Base-by-base conservation (phyloP, 2,113 vertebrate genomes). In the Eretmochelys imbricata region DNA sequence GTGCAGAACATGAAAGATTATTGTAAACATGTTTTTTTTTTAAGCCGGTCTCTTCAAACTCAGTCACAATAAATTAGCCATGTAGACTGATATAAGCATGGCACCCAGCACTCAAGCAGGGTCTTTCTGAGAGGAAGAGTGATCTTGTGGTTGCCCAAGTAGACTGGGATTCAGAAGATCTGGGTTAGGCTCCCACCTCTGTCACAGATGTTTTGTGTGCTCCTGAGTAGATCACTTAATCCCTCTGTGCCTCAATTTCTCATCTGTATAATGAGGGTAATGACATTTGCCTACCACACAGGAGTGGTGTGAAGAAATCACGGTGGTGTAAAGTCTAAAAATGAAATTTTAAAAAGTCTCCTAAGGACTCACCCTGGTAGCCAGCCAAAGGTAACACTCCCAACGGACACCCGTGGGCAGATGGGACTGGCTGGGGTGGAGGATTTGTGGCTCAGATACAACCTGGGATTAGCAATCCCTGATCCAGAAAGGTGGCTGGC, bases 1-100 rank as follows among this genome's bases (percentile, higher is more conserved):
- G 94, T 89, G 85, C 87, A 94, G 89, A 96, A 91, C 95, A 95
- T 17, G 82, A 92, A 90, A 96, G 90, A 92, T 97, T 96, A 91
- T 87, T 96, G 94, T 94, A 96, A 93, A 96, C 54, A 87, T 87
- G 85, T 84, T 93, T 89, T 80, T 76, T 69, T 50, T 1, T 0
- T 54, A 85, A 90, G 91, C 84, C 78, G 2, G 50, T 29, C 91
- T 95, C 84, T 96, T 95, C 96, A 94, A 96, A 90, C 82, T 59
- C 49, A 83, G 84, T 82, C 91, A 83, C 82, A 82, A 95, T 79
- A 96, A 91, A 91, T 96, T 89, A 94, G 80, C 53, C 87, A 42
- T 92, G 72, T 0, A 78, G 24, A 1, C 48, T 72, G 90, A 46
- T 91, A 87, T 91, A 88, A 85, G 51, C 86, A 48, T 35, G 82